phyloP scores from a whole-genome alignment of 2,113 vertebrate genomes.

The Pardalotus punctatus region DNA sequence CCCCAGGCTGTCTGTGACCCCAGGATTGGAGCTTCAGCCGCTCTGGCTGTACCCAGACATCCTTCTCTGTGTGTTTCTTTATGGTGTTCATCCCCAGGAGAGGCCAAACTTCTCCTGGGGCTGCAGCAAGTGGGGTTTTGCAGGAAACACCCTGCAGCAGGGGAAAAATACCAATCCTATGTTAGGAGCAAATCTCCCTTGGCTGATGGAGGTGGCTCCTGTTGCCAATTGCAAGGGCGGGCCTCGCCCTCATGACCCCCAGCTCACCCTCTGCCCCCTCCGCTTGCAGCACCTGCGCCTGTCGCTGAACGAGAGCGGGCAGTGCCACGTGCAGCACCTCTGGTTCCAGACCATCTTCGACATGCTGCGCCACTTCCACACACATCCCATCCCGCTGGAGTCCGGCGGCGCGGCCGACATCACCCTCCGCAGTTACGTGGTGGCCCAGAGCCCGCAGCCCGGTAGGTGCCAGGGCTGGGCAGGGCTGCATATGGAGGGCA shows the following conservation, averaged over 20 bases:
- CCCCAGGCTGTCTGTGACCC: not conserved
- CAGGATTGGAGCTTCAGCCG: not conserved
- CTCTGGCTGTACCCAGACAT: rapidly evolving
- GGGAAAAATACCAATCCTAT: not conserved
- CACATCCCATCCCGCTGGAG: conserved; percentile 94
- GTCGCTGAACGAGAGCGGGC: conserved; percentile 92
- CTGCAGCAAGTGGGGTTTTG: not conserved
- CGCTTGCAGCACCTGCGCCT: conserved; percentile 89
- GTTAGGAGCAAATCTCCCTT: not conserved
- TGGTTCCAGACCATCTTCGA: conserved; percentile 98
- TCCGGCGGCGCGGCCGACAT: conserved; percentile 94
- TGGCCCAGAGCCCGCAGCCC: conserved; percentile 77
- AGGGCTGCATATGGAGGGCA: not conserved
- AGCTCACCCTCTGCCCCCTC: not conserved
- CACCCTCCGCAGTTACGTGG: conserved; percentile 92
- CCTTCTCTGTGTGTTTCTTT: not conserved
- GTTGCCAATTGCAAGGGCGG: not conserved
- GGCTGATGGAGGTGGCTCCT: not conserved
- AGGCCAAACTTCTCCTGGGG: not conserved
- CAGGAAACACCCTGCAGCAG: not conserved
- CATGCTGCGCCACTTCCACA: conserved; percentile 97
- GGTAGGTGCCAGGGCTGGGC: conserved; percentile 66
- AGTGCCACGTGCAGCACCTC: conserved; percentile 97
- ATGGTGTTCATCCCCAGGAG: not conserved
- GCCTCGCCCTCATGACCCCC: not conserved